Conservation (phyloP, 64 coral and sea anemone genomes). For the Stichodactyla helianthus region DNA sequence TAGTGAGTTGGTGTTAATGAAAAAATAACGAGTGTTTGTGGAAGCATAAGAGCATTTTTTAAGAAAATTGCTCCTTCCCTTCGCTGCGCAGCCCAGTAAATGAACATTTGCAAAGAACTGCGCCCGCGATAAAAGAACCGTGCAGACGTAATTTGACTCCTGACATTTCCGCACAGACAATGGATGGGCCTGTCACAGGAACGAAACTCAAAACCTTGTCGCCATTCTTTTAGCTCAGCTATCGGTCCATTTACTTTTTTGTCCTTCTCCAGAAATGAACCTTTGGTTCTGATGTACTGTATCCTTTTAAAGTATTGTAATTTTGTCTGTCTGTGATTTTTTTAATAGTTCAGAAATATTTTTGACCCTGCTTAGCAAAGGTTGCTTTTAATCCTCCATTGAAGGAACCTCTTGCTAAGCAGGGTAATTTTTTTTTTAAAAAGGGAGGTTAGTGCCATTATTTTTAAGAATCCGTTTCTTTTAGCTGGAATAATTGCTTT, state of each 20-base stretch:
- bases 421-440: no score
- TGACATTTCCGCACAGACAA: neutral
- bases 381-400: no score
- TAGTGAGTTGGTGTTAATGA: neutral
- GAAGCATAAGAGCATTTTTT: neutral
- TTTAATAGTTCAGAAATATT: no score
- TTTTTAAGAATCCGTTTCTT: no score
- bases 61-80: neutral
- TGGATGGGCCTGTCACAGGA: constrained; percentile 1
- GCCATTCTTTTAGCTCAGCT: neutral
- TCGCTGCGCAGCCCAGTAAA: neutral
- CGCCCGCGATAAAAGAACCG: neutral
- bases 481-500: no score
- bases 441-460: no score
- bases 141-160: constrained; percentile 3
- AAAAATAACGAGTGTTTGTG: neutral
- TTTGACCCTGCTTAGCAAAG: no score
- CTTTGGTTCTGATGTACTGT: neutral
- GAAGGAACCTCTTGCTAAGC: no score
- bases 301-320: neutral
- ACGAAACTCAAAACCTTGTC: neutral
- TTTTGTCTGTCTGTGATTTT: no score
- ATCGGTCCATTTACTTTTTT: neutral
- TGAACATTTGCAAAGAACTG: neutral
- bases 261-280: neutral